Percentiles rank a stretch among this genome's conserved stretches.
Conservation (phyloP, 2,888 invertebrate genomes). For the Noctua janthe region DNA sequence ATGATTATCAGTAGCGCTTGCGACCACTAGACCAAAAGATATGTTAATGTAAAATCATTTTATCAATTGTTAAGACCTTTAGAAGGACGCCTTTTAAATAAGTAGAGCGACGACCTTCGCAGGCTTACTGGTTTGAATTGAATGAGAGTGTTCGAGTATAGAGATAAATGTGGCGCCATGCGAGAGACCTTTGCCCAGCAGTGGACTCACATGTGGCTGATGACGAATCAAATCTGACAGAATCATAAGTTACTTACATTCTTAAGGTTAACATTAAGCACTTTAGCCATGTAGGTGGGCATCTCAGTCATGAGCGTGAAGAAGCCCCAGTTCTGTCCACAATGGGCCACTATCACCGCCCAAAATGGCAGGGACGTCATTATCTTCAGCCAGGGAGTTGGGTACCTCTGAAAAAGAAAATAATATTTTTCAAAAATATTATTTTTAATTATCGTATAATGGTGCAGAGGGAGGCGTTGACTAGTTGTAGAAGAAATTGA, state of each 20-base stretch:
- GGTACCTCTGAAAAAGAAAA: slow-evolving; percentile 81
- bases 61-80: not conserved
- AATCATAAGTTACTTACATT: slow-evolving; percentile 80
- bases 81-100: not conserved
- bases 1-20: not conserved
- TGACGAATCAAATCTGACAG: not conserved
- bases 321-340: slow-evolving; percentile 94
- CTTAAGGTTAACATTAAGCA: slow-evolving; percentile 91
- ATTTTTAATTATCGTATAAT: not conserved
- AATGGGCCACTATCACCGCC: slow-evolving; percentile 91
- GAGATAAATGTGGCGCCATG: not conserved
- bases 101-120: not conserved
- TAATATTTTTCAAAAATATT: no score
- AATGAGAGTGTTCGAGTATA: not conserved
- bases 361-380: slow-evolving; percentile 92
- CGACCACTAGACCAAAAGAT: not conserved
- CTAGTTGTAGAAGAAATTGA: not conserved
- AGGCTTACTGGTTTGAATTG: not conserved
- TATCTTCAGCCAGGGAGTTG: slow-evolving; percentile 92
- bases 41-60: not conserved
- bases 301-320: slow-evolving; percentile 93
- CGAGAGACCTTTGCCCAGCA: not conserved
- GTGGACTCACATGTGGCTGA: not conserved
- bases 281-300: slow-evolving; percentile 92
- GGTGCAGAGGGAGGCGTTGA: not conserved